Base-by-base conservation (phyloP, 2,888 invertebrate genomes). In the Epirrita christyi region DNA sequence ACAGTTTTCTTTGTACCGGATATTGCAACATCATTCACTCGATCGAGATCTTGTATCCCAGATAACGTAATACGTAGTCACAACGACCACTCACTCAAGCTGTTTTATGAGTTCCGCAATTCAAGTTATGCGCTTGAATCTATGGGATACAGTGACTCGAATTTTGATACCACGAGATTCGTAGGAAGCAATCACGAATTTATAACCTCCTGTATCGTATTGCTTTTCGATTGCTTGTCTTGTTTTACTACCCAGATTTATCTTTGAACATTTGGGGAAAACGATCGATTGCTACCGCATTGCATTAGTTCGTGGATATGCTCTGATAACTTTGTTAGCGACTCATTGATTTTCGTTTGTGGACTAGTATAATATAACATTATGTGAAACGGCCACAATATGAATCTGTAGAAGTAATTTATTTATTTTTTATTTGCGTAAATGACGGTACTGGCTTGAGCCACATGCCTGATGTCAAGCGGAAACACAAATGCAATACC, bases 151-250 rank as follows among this genome's bases (percentile, higher is more conserved):
- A 68, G 64, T 62, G 62, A 58, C 67, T 62, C 66, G 69, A 64
- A 70, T 68, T 72, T 72, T 65, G 66, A 72, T 75, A 78, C 70
- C 61, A 59, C 50, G 59, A 68, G 70, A 68, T 78, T 75, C 70
- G 71, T 68, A 66, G 67, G 57, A 78, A 76, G 73, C 76, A 77
- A 78, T 78, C 71, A 64, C 63, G 64, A 71, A 73, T 81, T 81
- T 81, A 81, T 75, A 76, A 75, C 75, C 73, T 72, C 61, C 67
- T 66, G 65, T 70, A 70, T 70, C 66, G 69, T 75, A 76, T 79
- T 73, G 72, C 72, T 76, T 72, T 70, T 71, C 71, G 72, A 79
- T 80, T 76, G 76, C 72, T 73, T 75, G 74, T 76, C 80, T 74
- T 64, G 65, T 61, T 66, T 66, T 57, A 64, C 65, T 66, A 61